phyloP scores from a whole-genome alignment of 2,113 vertebrate genomes.

The Himantopus leucocephalus region DNA sequence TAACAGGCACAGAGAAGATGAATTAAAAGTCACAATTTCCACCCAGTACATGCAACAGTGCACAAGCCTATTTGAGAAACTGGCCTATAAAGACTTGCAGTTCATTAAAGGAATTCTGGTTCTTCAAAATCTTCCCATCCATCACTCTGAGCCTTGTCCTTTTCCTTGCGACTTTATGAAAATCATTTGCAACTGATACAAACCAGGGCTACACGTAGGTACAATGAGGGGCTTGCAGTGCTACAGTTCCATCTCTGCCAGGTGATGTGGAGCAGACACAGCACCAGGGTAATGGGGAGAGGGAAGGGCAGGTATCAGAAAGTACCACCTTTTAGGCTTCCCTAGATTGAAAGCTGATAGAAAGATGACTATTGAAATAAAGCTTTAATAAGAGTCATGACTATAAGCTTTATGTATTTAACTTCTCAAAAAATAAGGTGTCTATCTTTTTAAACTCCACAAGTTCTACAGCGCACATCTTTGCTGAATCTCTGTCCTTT shows the following conservation, averaged over 20 bases:
- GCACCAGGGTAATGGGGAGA: not conserved
- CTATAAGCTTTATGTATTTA: not conserved
- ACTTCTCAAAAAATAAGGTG: not conserved
- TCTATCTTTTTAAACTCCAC: not conserved
- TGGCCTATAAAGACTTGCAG: not conserved
- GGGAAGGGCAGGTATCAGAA: not conserved
- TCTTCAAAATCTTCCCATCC: not conserved
- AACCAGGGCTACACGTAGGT: not conserved
- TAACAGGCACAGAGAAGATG: not conserved
- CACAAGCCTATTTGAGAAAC: not conserved
- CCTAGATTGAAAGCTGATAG: not conserved
- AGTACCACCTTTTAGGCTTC: not conserved
- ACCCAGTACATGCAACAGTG: not conserved
- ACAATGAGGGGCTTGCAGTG: not conserved
- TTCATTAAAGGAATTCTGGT: slow-evolving; percentile 3
- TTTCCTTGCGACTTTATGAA: not conserved
- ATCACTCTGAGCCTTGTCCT: not conserved
- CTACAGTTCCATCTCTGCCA: not conserved
- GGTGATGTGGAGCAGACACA: not conserved
- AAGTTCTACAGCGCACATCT: not conserved
- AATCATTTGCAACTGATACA: not conserved
- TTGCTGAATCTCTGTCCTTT: not conserved
- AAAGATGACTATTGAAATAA: not conserved
- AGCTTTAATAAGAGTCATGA: not conserved
- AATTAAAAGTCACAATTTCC: not conserved